phyloP scores from a whole-genome alignment of 1,140 invertebrate species.

The Heliconius himera region DNA sequence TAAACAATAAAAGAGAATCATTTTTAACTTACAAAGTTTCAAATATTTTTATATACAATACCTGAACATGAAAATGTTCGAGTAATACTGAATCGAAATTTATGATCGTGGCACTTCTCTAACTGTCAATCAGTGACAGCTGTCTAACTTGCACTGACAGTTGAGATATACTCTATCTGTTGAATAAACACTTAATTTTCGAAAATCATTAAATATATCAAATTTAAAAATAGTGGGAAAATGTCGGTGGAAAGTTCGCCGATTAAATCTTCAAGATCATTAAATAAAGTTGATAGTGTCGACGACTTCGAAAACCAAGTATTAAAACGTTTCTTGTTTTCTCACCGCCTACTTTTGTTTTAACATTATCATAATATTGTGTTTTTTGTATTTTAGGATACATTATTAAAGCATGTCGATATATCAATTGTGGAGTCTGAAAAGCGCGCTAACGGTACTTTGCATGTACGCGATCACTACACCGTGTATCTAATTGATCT shows the following conservation, averaged over 20 bases:
- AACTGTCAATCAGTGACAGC: not conserved
- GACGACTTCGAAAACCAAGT: constrained; percentile 72
- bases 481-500: constrained; percentile 93
- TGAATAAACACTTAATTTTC: constrained; percentile 11
- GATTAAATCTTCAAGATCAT: constrained; percentile 59
- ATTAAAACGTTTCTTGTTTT: constrained; percentile 46
- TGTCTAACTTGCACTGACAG: not conserved
- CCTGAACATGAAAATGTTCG: not conserved
- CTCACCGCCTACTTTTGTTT: constrained; percentile 60
- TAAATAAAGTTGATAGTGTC: constrained; percentile 59
- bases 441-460: constrained; percentile 89
- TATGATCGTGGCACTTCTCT: not conserved
- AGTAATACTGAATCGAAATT: not conserved
- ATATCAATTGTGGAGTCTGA: constrained; percentile 92
- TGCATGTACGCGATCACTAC: constrained; percentile 91
- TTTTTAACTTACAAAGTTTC: too few species aligned
- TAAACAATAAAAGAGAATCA: too few species aligned
- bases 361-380: constrained; percentile 47
- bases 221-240: constrained; percentile 31
- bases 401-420: constrained; percentile 89
- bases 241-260: constrained; percentile 74
- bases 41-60: too few species aligned
- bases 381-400: constrained; percentile 83
- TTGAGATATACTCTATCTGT: not conserved
- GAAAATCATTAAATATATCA: not conserved